Evolutionary conservation across 2,888 invertebrate genomes (phyloP), one percentile per base, ranked within the genome.

Genomic region (Petrolisthes cinctipes): DNA sequence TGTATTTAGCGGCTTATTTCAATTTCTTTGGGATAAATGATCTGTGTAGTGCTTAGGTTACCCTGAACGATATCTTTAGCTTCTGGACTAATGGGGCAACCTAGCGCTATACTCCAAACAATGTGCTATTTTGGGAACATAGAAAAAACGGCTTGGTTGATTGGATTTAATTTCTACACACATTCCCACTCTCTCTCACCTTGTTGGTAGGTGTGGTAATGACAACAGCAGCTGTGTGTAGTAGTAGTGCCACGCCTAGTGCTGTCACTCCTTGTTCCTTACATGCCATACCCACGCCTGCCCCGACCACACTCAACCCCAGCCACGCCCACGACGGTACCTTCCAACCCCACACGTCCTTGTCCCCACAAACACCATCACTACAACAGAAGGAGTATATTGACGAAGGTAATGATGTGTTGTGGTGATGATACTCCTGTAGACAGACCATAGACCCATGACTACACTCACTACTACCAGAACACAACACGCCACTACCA

Each of bases 221-320:
- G 83, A 90, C 80, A 4, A 90, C 84, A 17, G 84, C 82, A n/a
- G 89, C 86, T 2, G 88, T 88, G 68, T 90, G 90, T 94, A 97
- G 98, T 91, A 97, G 94, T 91, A 96, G 96, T 94, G 98, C 98
- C 91, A 98, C 95, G 86, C 96, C 96, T 92, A 99, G 94, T 90
- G 98, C 97, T 91, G 97, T 97, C 92, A 98, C 95, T 85, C 98
- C 98, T 84, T 98, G 98, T 94, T 99, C 99, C 94, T 98, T 99
- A 94, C 97, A 97, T 91, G 98, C 94, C 94, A 98, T 96, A 91
- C 97, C 97, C 81, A 96, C 95, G 76, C 95, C 94, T 57, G 97
- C 96, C 7, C 82, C 85, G 5, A 56, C 86, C 11, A 89, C 73
- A 57, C 89, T 89, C 75, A 81, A 53, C 53, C 75, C 81, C 84